These are phyloP conservation scores for Tetragonula carbonaria DNA, from an alignment of 2,888 invertebrate genomes.

Conservation along the genomic window DNA sequence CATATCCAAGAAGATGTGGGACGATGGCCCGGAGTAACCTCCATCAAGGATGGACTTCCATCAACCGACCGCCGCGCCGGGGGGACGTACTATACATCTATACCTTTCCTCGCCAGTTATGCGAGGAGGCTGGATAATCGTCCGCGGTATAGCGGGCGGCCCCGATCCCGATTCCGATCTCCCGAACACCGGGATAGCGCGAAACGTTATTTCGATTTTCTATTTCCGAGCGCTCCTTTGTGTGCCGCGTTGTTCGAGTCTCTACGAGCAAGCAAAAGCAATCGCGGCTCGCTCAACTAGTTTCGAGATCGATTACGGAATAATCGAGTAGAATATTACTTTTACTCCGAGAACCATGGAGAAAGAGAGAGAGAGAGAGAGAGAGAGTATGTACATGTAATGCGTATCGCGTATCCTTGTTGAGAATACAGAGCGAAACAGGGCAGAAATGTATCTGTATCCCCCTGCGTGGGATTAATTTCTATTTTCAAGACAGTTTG, in stretches of 20 bases:
- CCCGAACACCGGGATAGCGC: not conserved
- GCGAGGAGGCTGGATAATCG: constrained; percentile 66
- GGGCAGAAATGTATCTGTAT: constrained; percentile 32
- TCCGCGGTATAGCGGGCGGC: constrained; percentile 65
- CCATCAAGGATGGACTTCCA: constrained; percentile 83
- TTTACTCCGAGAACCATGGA: not conserved
- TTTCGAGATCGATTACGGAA: too few species aligned
- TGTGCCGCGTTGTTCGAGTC: not conserved
- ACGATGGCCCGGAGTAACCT: constrained; percentile 83
- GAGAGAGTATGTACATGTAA: not conserved
- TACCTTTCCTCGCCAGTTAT: constrained; percentile 67
- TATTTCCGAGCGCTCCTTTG: not conserved
- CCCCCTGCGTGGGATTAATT: constrained; percentile 28
- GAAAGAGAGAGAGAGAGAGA: not conserved
- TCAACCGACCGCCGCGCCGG: constrained; percentile 68
- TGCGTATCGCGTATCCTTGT: not conserved
- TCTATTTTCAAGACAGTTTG: constrained; percentile 56
- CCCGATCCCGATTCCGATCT: constrained; percentile 54
- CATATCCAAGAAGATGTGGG: constrained; percentile 82
- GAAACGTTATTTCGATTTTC: constrained; percentile 19
- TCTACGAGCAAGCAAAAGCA: not conserved
- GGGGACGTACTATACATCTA: constrained; percentile 65
- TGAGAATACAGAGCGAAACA: constrained; percentile 45
- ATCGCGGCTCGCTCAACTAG: not conserved
- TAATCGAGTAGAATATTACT: too few species aligned